These are phyloP conservation scores for Drosophila lacertosa DNA, from an alignment of 1,140 invertebrate species.

Conservation along the genomic window DNA sequence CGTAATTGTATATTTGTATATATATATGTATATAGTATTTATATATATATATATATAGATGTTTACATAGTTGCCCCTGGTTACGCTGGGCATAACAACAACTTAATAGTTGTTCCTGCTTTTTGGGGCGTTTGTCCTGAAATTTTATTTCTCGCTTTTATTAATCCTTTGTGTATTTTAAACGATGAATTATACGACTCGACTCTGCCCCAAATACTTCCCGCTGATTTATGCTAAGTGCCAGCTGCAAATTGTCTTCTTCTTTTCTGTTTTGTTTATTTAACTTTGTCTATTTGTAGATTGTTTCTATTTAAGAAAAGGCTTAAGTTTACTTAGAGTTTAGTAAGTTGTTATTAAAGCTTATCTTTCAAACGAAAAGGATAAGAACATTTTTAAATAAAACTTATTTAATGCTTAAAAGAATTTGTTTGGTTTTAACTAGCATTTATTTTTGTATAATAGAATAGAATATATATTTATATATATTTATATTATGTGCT, in stretches of 20 bases:
- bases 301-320: conserved; percentile 2
- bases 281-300: neutral
- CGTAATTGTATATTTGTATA: too few species aligned
- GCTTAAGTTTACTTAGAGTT: neutral
- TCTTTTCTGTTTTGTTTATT: conserved; percentile 11
- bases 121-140: neutral
- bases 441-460: too few species aligned
- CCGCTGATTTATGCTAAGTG: conserved; percentile 68
- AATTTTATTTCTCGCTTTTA: conserved; percentile 46
- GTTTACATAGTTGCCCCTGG: conserved; percentile 61
- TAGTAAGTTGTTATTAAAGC: neutral
- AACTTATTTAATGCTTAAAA: too few species aligned
- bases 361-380: too few species aligned
- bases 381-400: too few species aligned
- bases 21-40: conserved; percentile 1
- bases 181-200: conserved; percentile 61
- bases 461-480: too few species aligned
- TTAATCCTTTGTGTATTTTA: conserved; percentile 78
- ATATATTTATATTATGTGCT: too few species aligned
- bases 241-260: conserved; percentile 40
- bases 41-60: neutral
- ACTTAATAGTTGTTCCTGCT: conserved; percentile 15
- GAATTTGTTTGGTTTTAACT: too few species aligned
- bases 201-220: conserved; percentile 49
- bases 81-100: conserved; percentile 63